phyloP scores from a whole-genome alignment of 1,140 invertebrate species.

The Drosophila sucinea region DNA sequence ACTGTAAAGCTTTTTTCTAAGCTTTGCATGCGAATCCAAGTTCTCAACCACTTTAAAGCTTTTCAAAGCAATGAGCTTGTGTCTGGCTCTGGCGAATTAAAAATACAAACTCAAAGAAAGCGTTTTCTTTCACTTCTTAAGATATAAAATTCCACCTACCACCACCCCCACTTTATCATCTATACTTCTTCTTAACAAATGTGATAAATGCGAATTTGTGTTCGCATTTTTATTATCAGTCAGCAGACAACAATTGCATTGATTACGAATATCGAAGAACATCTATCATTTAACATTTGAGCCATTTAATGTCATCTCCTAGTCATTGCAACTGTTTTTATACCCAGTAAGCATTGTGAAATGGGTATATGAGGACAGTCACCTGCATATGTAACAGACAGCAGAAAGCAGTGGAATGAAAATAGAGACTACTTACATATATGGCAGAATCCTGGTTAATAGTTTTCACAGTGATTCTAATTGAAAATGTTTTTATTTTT shows the following conservation, averaged over 20 bases:
- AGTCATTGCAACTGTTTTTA: neutral
- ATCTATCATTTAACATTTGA: constrained; percentile 46
- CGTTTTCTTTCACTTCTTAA: neutral
- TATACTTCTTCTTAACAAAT: neutral
- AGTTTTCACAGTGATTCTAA: no score
- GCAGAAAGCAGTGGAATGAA: no score
- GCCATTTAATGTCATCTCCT: constrained; percentile 34
- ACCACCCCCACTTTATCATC: neutral
- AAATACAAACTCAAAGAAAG: neutral
- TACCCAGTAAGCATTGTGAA: neutral
- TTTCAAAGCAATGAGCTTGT: constrained; percentile 1
- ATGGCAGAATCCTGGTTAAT: no score
- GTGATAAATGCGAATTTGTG: constrained; percentile 27
- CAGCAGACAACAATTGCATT: constrained; percentile 38
- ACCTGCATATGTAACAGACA: no score
- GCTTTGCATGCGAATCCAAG: constrained; percentile 11
- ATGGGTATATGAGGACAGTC: neutral
- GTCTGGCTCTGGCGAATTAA: neutral
- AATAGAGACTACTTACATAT: no score
- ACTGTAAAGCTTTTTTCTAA: constrained; percentile 33
- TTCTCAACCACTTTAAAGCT: constrained; percentile 16
- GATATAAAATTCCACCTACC: neutral
- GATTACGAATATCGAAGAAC: constrained; percentile 31
- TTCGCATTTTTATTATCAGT: constrained; percentile 32
- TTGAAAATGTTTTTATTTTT: no score